These are phyloP conservation scores for Grantiella picta DNA, from an alignment of 2,113 vertebrate genomes.

Conservation along the genomic window DNA sequence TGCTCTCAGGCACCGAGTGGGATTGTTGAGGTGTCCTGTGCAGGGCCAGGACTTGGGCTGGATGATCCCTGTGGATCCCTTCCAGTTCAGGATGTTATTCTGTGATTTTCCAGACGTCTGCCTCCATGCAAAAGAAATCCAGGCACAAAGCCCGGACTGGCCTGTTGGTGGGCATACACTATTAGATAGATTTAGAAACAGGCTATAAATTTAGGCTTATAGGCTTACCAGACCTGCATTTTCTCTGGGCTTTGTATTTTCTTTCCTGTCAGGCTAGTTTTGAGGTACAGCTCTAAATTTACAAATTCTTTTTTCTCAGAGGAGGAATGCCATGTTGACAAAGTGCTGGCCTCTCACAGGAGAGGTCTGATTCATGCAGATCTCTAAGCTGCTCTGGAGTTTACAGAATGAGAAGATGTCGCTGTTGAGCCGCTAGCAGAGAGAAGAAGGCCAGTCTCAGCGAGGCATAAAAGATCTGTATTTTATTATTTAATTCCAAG, in stretches of 20 bases:
- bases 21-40: not conserved
- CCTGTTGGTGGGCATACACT: not conserved
- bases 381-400: not conserved
- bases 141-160: not conserved
- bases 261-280: not conserved
- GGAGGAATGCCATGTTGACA: not conserved
- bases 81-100: not conserved
- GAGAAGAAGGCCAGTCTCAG: no score
- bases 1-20: not conserved
- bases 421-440: no score
- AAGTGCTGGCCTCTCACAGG: not conserved
- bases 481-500: no score
- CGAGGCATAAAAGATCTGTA: no score
- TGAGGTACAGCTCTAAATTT: not conserved
- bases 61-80: not conserved
- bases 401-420: no score
- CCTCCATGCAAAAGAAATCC: not conserved
- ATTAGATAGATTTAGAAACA: not conserved
- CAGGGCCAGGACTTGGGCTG: not conserved
- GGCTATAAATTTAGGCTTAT: not conserved
- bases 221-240: not conserved
- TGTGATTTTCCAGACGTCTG: not conserved
- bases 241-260: not conserved
- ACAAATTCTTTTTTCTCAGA: not conserved
- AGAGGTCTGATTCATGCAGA: not conserved